A percentile compares a stretch with the other conserved stretches of the same genome.
These are phyloP conservation scores for Alloscopus bannaensis DNA, from an alignment of 2,888 invertebrate genomes.

Conservation along the genomic window DNA sequence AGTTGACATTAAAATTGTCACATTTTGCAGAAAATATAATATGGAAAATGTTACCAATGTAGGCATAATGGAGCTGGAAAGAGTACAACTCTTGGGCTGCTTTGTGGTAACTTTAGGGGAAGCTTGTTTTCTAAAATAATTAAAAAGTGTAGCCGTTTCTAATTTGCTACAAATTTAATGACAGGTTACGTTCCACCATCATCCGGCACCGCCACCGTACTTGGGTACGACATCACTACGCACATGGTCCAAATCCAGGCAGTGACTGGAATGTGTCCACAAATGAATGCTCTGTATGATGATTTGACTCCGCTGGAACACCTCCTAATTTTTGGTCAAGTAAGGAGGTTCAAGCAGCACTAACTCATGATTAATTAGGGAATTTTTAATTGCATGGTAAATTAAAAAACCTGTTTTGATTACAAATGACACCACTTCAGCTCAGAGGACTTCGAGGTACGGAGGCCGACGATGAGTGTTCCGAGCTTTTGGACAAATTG, in stretches of 20 bases:
- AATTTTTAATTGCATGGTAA: background rate
- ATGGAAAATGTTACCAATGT: conserved; percentile 75
- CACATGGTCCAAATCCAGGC: conserved; percentile 82
- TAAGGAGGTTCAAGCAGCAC: conserved; percentile 38
- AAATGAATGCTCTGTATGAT: conserved; percentile 89
- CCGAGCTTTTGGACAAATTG: conserved; percentile 79
- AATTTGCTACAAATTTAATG: conserved; percentile 4
- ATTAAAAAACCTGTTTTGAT: background rate
- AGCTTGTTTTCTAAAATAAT: background rate
- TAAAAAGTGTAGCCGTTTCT: background rate
- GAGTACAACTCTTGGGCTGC: conserved; percentile 85
- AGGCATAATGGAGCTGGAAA: conserved; percentile 94
- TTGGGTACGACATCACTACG: conserved; percentile 83
- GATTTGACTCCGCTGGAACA: conserved; percentile 89
- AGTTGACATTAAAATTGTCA: background rate
- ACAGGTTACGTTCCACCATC: conserved; percentile 22
- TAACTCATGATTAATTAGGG: background rate
- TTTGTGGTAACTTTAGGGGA: conserved; percentile 75
- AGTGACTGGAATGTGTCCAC: conserved; percentile 91
- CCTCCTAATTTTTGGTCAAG: conserved; percentile 88
- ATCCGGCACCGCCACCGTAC: conserved; percentile 83
- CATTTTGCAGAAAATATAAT: background rate
- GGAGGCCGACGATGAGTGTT: conserved; percentile 78
- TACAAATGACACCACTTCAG: conserved; percentile 75
- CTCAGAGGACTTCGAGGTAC: conserved; percentile 79